Conservation (phyloP, 2,113 vertebrate genomes). For the Sapayoa aenigma region DNA sequence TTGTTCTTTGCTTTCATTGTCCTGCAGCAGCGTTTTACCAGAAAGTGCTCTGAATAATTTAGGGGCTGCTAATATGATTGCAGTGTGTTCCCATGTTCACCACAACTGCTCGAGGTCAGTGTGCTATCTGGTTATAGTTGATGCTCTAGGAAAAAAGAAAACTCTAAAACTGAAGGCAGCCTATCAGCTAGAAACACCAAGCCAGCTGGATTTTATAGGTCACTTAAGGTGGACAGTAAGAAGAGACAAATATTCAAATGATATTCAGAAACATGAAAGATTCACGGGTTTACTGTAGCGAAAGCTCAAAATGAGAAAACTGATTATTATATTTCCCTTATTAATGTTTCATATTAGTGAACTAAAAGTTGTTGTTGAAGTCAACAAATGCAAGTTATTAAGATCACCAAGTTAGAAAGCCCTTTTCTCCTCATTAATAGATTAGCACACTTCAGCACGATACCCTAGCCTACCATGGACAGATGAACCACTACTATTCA, state of each 20-base stretch:
- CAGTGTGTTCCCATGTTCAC: neutral
- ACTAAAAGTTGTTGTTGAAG: neutral
- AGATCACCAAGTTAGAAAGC: neutral
- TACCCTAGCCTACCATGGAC: fast-evolving
- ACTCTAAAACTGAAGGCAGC: neutral
- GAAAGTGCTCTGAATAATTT: constrained; percentile 54
- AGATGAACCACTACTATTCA: neutral
- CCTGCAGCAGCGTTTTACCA: constrained; percentile 31
- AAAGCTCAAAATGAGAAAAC: neutral
- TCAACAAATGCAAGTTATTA: neutral
- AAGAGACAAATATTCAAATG: neutral
- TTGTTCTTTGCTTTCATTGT: constrained; percentile 39
- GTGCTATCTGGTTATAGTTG: neutral
- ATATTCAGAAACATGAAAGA: neutral
- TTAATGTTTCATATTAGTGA: neutral
- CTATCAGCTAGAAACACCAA: neutral
- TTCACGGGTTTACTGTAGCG: neutral
- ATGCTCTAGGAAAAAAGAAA: neutral
- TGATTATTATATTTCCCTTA: neutral
- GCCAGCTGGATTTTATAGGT: neutral
- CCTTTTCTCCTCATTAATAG: neutral
- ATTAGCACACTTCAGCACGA: neutral
- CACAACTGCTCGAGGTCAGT: neutral
- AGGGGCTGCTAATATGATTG: constrained; percentile 31
- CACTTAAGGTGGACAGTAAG: neutral